phyloP scores from a whole-genome alignment of 1,140 invertebrate species.

The Paraescarpia echinospica region DNA sequence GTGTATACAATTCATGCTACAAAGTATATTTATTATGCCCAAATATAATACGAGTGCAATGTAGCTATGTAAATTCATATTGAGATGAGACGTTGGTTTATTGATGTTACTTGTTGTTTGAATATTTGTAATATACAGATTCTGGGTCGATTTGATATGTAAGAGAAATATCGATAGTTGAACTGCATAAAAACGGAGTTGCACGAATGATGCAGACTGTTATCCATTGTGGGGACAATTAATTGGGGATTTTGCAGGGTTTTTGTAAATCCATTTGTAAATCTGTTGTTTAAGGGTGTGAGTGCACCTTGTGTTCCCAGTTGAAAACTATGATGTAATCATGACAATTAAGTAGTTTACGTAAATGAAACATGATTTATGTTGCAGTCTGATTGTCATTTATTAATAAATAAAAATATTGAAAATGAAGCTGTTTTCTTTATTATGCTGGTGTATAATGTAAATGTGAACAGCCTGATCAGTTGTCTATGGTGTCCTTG shows the following conservation, averaged over 20 bases:
- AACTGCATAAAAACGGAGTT: not conserved
- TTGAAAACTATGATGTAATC: not conserved
- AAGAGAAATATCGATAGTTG: not conserved
- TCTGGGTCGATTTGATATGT: not conserved
- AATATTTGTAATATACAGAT: constrained; percentile 1
- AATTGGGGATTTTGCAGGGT: not conserved
- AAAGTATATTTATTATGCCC: not conserved
- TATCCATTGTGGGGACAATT: not conserved
- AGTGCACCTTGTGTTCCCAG: not conserved
- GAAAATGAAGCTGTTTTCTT: not conserved
- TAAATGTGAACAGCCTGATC: not conserved
- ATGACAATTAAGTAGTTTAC: constrained; percentile 1
- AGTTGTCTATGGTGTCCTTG: not conserved
- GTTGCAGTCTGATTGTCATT: not conserved
- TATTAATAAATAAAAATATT: constrained; percentile 7
- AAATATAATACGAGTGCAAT: not conserved
- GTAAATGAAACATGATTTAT: not conserved
- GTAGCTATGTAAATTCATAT: not conserved
- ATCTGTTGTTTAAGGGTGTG: not conserved
- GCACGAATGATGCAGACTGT: too few species aligned
- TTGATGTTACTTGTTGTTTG: constrained; percentile 6
- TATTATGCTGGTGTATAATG: not conserved
- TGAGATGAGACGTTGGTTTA: not conserved
- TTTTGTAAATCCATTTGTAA: not conserved
- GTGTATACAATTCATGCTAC: not conserved